Conservation (phyloP, 1,140 invertebrate genomes). For the Polyergus mexicanus region DNA sequence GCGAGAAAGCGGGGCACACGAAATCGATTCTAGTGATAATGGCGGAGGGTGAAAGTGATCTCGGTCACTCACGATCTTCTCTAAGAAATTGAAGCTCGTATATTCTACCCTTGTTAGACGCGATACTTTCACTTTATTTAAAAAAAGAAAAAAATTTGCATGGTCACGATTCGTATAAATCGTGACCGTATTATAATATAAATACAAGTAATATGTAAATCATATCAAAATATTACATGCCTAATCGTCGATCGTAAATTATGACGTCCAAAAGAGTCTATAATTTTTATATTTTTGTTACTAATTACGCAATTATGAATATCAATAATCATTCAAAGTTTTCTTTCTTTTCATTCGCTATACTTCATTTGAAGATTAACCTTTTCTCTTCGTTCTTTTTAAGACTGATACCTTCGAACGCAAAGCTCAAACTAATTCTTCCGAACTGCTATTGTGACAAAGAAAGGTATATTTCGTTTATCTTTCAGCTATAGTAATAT, state of each 20-base stretch:
- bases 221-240: background rate
- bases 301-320: background rate
- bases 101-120: slow-evolving; percentile 58
- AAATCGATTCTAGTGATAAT: slow-evolving; percentile 59
- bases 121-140: slow-evolving; percentile 61
- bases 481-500: too few relatives aligned
- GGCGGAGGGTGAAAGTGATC: slow-evolving; percentile 45
- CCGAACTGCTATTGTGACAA: too few relatives aligned
- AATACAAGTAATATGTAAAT: background rate
- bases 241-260: too few relatives aligned
- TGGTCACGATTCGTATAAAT: slow-evolving; percentile 9
- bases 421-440: too few relatives aligned
- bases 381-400: background rate
- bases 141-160: slow-evolving; percentile 42
- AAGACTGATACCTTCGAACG: background rate
- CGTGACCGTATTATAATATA: too few relatives aligned
- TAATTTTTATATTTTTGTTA: too few relatives aligned
- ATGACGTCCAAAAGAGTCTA: too few relatives aligned
- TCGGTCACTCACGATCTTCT: slow-evolving; percentile 61
- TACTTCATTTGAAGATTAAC: too few relatives aligned
- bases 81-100: slow-evolving; percentile 63
- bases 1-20: slow-evolving; percentile 53
- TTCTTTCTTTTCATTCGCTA: too few relatives aligned
- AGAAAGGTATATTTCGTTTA: too few relatives aligned
- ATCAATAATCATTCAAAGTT: background rate